Evolutionary conservation across 2,888 invertebrate genomes (phyloP), one percentile per base, ranked within the genome.

Genomic region (Orchestes rusci): DNA sequence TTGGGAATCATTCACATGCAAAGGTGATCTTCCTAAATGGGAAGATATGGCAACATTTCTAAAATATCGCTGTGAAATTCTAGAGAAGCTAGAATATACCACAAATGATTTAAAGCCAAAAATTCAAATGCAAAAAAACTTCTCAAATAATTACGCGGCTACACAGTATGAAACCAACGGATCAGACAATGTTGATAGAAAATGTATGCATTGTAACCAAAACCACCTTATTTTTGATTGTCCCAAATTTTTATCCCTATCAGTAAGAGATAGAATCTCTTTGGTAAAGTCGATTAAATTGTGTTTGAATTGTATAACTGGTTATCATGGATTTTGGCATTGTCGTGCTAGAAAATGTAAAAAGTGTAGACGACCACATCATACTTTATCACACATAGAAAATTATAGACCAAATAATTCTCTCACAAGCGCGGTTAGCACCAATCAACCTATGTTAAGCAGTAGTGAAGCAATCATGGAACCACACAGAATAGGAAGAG

Each of bases 191-290:
- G 23, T 23, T 7, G 23, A 23, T 10, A 23, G 10, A 23, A 35
- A 35, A 35, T 51, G 51, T 42, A 40, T 32, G 36, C 48, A 33
- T 39, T 51, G 48, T 36, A 43, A 49, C 16, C 34, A 39, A 13
- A 13, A 7, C 27, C 51, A 51, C 36, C 15, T 28, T 8, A 45
- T 51, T 33, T 48, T 49, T 38, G 15, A 37, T n/a, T 51, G 48
- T 33, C 33, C 43, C 3, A 2, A 12, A 30, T 44, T 48, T 30
- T 16, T 44, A 27, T 40, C 43, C 30, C 18, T 35, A 20, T n/a
- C 7, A 17, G 30, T 38, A 13, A 16, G 12, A 12, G 28, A 19
- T 4, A 33, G 50, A 18, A 15, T 16, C 19, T 13, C 13, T 15
- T 34, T 36, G 36, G 19, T 35, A 13, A 48, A 47, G 29, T 18